A percentile compares a stretch with the other conserved stretches of the same genome.
Conservation (phyloP, 2,888 invertebrate species). For the Pyrrhia umbra region DNA sequence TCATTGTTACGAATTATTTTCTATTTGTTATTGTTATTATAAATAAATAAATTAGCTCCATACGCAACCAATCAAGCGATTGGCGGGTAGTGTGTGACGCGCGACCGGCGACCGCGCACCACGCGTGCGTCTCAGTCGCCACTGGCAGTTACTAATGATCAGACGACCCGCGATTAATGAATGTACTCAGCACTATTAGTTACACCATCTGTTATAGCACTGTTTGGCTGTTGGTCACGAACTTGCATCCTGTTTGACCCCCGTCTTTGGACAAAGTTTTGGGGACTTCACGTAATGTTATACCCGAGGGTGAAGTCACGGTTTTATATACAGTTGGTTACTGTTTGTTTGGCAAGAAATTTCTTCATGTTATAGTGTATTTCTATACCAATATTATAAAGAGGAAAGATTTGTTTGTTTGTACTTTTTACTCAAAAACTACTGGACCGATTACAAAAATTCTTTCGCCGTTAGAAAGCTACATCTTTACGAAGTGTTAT, state of each 20-base stretch:
- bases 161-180: constrained; percentile 57
- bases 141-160: constrained; percentile 63
- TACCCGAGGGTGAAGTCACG: neutral
- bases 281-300: constrained; percentile 15
- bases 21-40: neutral
- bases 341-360: neutral
- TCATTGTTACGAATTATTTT: no score
- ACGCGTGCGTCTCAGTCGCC: constrained; percentile 41
- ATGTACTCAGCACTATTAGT: constrained; percentile 47
- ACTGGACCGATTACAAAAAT: no score
- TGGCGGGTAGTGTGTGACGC: constrained; percentile 30
- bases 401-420: no score
- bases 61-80: constrained; percentile 10
- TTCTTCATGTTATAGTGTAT: no score
- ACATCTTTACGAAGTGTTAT: no score
- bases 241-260: constrained; percentile 41
- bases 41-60: neutral
- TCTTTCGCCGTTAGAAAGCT: no score
- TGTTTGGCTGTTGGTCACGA: constrained; percentile 46
- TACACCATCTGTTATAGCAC: constrained; percentile 48
- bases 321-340: neutral
- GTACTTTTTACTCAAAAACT: no score
- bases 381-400: no score
- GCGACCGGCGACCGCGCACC: constrained; percentile 19
- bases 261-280: constrained; percentile 34